Conservation (phyloP, 2,888 invertebrate genomes). For the Rotaria socialis region DNA sequence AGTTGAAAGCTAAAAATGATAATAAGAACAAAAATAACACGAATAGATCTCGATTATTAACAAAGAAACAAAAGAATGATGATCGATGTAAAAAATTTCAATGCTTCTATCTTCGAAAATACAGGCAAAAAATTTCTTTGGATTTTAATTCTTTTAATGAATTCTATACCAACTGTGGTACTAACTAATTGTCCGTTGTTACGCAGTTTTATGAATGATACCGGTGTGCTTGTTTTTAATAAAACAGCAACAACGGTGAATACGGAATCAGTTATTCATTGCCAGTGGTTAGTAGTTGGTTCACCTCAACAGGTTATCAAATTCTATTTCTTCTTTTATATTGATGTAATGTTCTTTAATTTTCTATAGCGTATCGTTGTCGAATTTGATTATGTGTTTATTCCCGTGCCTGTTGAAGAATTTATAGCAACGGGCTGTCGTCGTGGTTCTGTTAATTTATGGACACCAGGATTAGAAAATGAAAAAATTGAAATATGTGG, state of each 20-base stretch:
- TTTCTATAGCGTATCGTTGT: constrained; percentile 13
- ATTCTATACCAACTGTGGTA: background rate
- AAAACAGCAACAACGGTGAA: background rate
- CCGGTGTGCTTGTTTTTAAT: background rate
- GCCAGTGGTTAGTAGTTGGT: constrained; percentile 16
- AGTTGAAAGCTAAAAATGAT: background rate
- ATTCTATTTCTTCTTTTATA: background rate
- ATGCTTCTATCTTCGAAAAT: background rate
- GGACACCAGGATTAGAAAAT: constrained; percentile 15
- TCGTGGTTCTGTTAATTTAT: background rate
- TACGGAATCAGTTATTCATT: background rate
- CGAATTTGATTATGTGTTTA: constrained; percentile 3
- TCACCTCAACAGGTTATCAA: background rate
- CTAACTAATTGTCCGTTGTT: constrained; percentile 8
- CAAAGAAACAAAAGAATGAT: background rate
- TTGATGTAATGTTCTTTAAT: background rate
- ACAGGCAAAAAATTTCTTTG: background rate
- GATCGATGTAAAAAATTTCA: background rate
- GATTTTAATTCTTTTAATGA: background rate
- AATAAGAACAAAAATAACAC: background rate
- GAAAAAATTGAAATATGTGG: constrained; percentile 31
- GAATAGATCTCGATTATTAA: background rate
- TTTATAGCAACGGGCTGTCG: background rate
- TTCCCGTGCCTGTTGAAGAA: background rate
- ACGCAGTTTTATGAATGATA: constrained; percentile 16